Base-by-base conservation (phyloP, 2,888 invertebrate species). In the Amphiduros pacificus region DNA sequence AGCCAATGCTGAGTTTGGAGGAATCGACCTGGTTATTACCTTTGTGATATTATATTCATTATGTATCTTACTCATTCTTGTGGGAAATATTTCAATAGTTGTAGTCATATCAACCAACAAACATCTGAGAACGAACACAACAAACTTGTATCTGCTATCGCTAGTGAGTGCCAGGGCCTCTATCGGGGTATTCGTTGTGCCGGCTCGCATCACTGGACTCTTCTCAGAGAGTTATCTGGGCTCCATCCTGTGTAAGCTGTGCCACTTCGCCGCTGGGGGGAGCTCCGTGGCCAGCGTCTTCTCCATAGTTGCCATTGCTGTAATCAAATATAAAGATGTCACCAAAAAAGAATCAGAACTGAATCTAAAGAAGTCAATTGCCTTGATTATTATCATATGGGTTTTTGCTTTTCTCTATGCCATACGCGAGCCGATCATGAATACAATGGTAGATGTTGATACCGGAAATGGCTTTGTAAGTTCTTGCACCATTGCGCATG, bases 141-240 rank as follows among this genome's bases (percentile, higher is more conserved):
- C 40, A 27, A 62, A 62, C 29, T 20, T 62, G 24, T 62, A 59
- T 29, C 59, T 62, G 59, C 29, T 62, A 3, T 62, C 62, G 2
- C 49, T 62, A 29, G 48, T 62, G 28, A 28, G 32, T 3, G 60
- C 62, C 17, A 28, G 62, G 20, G 48, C 54, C 2, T 59, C 60
- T 24, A 59, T 62, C 24, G 62, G 59, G 14, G 27, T 58, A 24
- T 50, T 62, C 17, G 62, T 62, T 40, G 52, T 62, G 2, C 62
- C 62, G 11, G 62, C 62, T 5, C n/a, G 59, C 22, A 58, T 62
- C 26, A 62, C 54, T 26, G 58, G 59, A 28, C 36, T 62, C 44
- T 58, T 58, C 36, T 59, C 58, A 5, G 62, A 62, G 36, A 54
- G 2, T 2, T 59, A 59, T 31, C 62, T 62, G 11, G 62, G 62